Base-by-base conservation (phyloP, 2,113 vertebrate genomes). In the Blennius ocellaris region DNA sequence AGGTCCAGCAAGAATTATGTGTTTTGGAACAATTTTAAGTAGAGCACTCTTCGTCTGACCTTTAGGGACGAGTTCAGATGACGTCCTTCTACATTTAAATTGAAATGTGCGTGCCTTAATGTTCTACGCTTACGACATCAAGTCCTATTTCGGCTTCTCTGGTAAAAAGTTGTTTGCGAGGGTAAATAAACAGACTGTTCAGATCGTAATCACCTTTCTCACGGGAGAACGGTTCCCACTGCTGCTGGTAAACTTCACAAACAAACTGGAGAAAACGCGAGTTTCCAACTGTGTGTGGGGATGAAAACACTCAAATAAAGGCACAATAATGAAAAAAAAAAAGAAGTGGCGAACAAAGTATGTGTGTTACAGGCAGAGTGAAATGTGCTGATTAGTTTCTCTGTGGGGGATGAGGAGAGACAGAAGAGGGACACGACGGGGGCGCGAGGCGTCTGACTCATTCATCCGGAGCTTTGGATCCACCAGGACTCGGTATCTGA, bases 371-470 rank as follows among this genome's bases (percentile, higher is more conserved):
- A 3, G 12, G 63, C 2, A 55, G n/a, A 21, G 60, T 47, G 17
- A 56, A 43, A 41, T 10, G 9, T 8, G 36, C 8, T 52, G 21
- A 3, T 30, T 41, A 3, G 6, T 54, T 71, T 50, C 14, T 64
- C 5, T 41, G 11, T 10, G 30, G 47, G 12, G 9, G 36, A 21
- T 30, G 39, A 36, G 48, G 16, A 52, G 6, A 10, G 8, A 4
- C 16, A 2, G 6, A 6, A 8, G 14, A 6, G 16, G 40, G 0
- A 37, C 7, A 3, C 3, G 11, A 69, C 6, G 15, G 10, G 47
- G 9, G 7, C 38, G 71, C 36, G 64, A 15, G 64, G 3, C 0
- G 9, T 45, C 14, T 69, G 78, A 75, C 81, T 76, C 73, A 68
- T 40, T 53, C 55, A 54, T 52, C 52, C 58, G 51, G 50, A 58